Conservation (phyloP, 2,113 vertebrate genomes). For the Chascanopsetta lugubris region DNA sequence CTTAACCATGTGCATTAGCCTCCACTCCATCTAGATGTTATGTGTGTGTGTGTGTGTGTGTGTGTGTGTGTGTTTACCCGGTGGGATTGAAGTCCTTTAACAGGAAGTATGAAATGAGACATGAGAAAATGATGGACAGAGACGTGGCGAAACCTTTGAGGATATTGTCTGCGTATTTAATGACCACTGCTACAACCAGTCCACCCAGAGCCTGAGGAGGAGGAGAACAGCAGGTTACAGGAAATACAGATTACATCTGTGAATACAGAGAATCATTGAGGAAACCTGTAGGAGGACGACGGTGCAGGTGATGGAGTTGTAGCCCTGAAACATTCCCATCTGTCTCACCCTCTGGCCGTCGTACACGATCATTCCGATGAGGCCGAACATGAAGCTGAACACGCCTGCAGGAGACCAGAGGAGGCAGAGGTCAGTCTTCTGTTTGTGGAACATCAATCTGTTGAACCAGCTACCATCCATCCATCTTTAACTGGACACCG, state of each 20-base stretch:
- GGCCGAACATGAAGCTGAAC: constrained; percentile 90
- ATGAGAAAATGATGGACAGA: constrained; percentile 69
- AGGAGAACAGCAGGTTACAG: too few relatives aligned
- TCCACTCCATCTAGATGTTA: too few relatives aligned
- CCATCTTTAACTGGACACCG: not conserved
- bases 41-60: not conserved
- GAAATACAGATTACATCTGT: too few relatives aligned
- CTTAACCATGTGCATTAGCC: too few relatives aligned
- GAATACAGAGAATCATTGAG: too few relatives aligned
- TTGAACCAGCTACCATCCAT: not conserved
- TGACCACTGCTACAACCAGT: constrained; percentile 68
- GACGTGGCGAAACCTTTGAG: constrained; percentile 76
- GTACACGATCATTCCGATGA: constrained; percentile 87
- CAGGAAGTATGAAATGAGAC: constrained; percentile 69
- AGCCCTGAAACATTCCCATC: constrained; percentile 94
- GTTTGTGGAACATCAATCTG: not conserved
- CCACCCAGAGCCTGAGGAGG: constrained; percentile 68
- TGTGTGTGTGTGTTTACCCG: constrained; percentile 36
- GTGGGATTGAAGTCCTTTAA: constrained; percentile 68
- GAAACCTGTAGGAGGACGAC: constrained; percentile 92
- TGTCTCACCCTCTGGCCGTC: constrained; percentile 85
- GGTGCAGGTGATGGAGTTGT: constrained; percentile 87
- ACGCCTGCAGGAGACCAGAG: constrained; percentile 80
- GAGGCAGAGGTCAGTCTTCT: not conserved
- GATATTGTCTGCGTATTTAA: constrained; percentile 79